Evolutionary conservation across 2,888 invertebrate species (phyloP).

Genomic region (Aromia moschata): DNA sequence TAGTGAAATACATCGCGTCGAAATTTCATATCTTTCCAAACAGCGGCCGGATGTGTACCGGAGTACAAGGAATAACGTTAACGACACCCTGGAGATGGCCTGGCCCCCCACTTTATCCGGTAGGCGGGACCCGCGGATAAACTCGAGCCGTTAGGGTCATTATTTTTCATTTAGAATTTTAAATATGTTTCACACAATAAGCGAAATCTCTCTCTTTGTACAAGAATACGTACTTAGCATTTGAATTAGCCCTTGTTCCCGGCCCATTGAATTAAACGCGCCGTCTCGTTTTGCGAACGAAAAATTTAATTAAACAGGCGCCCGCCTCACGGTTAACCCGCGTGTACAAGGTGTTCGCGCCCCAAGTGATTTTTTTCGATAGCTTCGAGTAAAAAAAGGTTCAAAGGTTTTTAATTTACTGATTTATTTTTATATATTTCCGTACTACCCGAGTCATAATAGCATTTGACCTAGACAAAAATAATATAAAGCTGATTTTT

Average conservation of each 20-base stretch:
- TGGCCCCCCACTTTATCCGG: slow-evolving; percentile 18
- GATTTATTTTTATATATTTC: no score
- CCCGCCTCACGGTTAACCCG: no score
- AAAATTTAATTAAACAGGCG: not conserved
- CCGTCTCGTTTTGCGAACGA: no score
- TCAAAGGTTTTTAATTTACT: no score
- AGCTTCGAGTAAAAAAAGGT: no score
- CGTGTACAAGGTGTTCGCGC: no score
- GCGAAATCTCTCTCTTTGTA: slow-evolving; percentile 24
- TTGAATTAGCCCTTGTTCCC: slow-evolving; percentile 25
- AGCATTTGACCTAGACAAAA: no score
- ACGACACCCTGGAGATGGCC: slow-evolving; percentile 3
- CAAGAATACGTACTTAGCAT: slow-evolving; percentile 23
- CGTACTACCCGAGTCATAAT: no score
- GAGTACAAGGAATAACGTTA: slow-evolving; percentile 12
- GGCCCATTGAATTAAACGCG: no score
- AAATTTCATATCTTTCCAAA: slow-evolving; percentile 9
- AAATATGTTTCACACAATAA: slow-evolving; percentile 33
- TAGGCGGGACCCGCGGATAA: slow-evolving; percentile 3
- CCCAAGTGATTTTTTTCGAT: no score
- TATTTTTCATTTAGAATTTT: slow-evolving; percentile 32
- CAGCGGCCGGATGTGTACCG: not conserved
- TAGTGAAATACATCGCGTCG: slow-evolving; percentile 2
- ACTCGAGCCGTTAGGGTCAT: slow-evolving; percentile 23
- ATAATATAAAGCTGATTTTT: no score